Percentiles rank a stretch among this genome's conserved stretches.
phyloP scores from a whole-genome alignment of 2,888 invertebrate species.

The Pachycephus smyrnensis region DNA sequence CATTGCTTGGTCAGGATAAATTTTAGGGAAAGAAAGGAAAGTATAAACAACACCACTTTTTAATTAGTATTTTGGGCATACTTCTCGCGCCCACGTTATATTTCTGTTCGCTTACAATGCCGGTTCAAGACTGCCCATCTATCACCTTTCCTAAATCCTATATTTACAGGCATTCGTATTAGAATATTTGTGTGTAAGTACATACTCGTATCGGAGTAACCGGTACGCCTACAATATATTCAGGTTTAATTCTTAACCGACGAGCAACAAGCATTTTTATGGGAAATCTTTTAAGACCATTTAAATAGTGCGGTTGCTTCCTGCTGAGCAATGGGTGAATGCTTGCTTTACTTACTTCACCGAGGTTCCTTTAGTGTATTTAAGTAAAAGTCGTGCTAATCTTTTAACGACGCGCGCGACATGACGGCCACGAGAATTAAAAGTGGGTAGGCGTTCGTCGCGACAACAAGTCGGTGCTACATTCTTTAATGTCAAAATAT shows the following conservation, averaged over 20 bases:
- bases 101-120: no score
- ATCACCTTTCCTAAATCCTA: no score
- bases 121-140: no score
- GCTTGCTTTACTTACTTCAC: not conserved
- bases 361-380: not conserved
- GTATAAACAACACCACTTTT: no score
- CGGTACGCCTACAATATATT: no score
- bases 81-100: no score
- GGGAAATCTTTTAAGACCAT: not conserved
- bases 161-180: no score
- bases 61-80: no score
- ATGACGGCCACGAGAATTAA: constrained; percentile 29
- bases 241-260: not conserved
- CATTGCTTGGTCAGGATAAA: no score
- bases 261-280: not conserved
- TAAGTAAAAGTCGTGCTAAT: constrained; percentile 26
- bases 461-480: constrained; percentile 6
- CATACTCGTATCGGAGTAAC: no score
- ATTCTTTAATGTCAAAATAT: constrained; percentile 35
- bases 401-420: constrained; percentile 33
- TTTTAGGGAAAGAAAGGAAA: no score
- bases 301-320: not conserved
- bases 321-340: not conserved
- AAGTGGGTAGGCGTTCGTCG: constrained; percentile 20
- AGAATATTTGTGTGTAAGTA: no score